These are phyloP conservation scores for Megamerina dolium DNA, from an alignment of 2,888 invertebrate species.

Conservation along the genomic window DNA sequence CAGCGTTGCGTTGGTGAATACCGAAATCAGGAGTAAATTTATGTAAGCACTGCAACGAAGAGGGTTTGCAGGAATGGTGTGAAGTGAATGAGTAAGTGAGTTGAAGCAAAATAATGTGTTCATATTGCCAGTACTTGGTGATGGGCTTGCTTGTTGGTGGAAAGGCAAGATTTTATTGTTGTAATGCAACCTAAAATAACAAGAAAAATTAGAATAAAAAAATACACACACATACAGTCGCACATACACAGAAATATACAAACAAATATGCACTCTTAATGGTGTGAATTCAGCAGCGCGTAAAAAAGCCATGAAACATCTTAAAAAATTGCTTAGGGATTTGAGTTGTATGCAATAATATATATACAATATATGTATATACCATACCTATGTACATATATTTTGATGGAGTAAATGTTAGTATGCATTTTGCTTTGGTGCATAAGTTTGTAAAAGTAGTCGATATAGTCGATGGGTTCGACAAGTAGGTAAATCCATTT, in stretches of 20 bases:
- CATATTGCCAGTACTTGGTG: conserved; percentile 1
- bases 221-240: neutral
- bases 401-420: too few species aligned
- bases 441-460: too few species aligned
- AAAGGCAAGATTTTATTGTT: too few species aligned
- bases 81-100: conserved; percentile 9
- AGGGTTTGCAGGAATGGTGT: neutral
- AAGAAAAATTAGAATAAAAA: too few species aligned
- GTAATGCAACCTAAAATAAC: too few species aligned
- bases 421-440: too few species aligned
- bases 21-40: too few species aligned
- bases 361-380: too few species aligned
- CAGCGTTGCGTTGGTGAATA: neutral
- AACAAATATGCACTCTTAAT: conserved; percentile 29
- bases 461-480: too few species aligned
- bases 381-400: too few species aligned
- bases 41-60: neutral
- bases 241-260: neutral
- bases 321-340: conserved; percentile 49
- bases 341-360: too few species aligned
- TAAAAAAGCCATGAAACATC: conserved; percentile 45
- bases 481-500: too few species aligned
- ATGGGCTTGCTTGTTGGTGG: neutral
- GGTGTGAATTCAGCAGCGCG: conserved; percentile 45
- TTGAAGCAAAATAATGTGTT: conserved; percentile 8